Evolutionary conservation across 64 coral and sea anemone genomes (phyloP), one percentile per base, ranked within the genome.

Genomic region (Dendrophyllia cribrosa): DNA sequence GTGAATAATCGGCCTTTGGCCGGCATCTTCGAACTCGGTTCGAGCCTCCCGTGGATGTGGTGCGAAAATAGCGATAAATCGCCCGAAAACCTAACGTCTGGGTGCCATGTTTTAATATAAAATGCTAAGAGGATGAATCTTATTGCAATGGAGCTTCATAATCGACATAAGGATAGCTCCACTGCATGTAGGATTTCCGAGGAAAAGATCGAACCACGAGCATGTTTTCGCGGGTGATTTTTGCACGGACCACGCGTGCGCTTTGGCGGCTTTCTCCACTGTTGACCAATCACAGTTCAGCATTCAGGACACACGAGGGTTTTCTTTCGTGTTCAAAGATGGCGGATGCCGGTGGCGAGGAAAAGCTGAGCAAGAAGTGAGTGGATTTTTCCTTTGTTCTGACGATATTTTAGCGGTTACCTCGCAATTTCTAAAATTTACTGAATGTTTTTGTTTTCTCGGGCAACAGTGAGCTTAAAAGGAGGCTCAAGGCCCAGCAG

Each of bases 301-400:
- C 11, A 88, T 88, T 68, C 23, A 47, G 87, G 25, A 75, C 75
- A 24, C 83, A 88, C 83, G 88, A 91, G 92, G 55, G 59, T 34
- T 58, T 82, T 12, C 52, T 78, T 20, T 19, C 65, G 19, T 77
- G 65, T 74, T 88, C 88, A 34, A 97, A 91, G 45, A 98, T 98
- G 96, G 94, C 96, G 24, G 96, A 96, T 61, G 87, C 80, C 80
- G 82, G 82, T 16, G 76, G 83, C n/a, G 94, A 98, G 66, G 96
- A 87, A 50, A 95, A 93, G 60, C 66, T 98, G 7, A 98, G 96
- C 76, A 98, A 98, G 45, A 98, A 93, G 96, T 98, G 73, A 74
- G 93, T 22, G 17, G 4, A 25, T 34, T 64, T 85, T 71, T 83
- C 8, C 25, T 61, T 21, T 47, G 3, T 75, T 10, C 3, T 26